Conservation (phyloP, 2,888 invertebrate species). For the Rapana venosa region DNA sequence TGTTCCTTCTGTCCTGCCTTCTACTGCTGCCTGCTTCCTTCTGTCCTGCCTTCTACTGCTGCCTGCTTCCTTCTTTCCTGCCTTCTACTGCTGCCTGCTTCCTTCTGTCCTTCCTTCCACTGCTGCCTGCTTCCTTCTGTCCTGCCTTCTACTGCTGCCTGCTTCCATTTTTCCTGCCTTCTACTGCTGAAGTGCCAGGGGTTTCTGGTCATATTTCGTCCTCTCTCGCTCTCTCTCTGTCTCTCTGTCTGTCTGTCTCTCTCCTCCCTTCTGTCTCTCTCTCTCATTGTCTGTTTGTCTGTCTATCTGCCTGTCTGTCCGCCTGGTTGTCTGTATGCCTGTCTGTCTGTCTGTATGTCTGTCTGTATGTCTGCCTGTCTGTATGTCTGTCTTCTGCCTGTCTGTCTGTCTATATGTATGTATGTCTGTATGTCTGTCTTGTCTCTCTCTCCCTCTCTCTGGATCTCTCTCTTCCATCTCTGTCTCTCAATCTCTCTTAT, state of each 20-base stretch:
- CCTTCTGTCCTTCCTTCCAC: not conserved
- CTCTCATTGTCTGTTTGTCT: not conserved
- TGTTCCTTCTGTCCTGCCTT: not conserved
- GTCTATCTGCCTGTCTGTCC: not conserved
- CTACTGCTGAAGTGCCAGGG: not conserved
- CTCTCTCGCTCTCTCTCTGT: constrained; percentile 15
- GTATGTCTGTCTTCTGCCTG: not conserved
- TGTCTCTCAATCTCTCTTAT: not conserved
- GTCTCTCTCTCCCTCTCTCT: not conserved
- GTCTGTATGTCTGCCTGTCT: not conserved
- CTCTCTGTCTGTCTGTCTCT: not conserved
- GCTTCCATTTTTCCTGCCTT: not conserved
- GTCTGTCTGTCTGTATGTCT: not conserved
- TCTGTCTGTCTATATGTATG: too few relatives aligned
- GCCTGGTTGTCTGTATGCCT: not conserved
- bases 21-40: not conserved
- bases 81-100: not conserved
- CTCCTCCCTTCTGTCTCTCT: not conserved
- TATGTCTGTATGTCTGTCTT: not conserved
- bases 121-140: not conserved
- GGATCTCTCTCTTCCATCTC: not conserved
- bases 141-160: not conserved
- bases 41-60: not conserved
- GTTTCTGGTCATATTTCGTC: not conserved
- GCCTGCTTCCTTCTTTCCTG: too few relatives aligned